Conservation (phyloP, 2,888 invertebrate genomes). For the Diadromus collaris region DNA sequence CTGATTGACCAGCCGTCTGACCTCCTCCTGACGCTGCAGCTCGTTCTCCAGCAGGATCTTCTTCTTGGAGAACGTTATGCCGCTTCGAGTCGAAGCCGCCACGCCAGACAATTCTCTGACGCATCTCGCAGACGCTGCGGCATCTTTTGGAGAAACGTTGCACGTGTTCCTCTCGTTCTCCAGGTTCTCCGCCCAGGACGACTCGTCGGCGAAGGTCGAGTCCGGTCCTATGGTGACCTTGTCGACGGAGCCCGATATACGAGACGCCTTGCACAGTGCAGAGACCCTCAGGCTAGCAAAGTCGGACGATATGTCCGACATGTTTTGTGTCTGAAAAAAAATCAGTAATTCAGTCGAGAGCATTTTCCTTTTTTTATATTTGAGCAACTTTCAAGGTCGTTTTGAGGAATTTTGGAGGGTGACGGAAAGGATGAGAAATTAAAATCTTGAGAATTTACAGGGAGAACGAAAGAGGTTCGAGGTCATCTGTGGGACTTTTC, state of each 20-base stretch:
- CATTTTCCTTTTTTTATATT: no score
- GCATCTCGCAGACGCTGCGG: slow-evolving; percentile 70
- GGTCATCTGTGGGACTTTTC: no score
- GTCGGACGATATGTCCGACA: slow-evolving; percentile 74
- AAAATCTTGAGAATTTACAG: no score
- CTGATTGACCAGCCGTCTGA: slow-evolving; percentile 76
- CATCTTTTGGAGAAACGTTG: slow-evolving; percentile 72
- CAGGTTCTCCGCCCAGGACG: slow-evolving; percentile 66
- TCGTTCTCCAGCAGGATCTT: slow-evolving; percentile 77
- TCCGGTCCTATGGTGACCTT: slow-evolving; percentile 82
- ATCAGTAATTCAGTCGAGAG: background rate
- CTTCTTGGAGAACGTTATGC: slow-evolving; percentile 73
- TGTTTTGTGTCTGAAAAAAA: slow-evolving; percentile 53
- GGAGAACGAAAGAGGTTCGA: no score
- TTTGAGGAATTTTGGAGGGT: no score
- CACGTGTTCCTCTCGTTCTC: slow-evolving; percentile 69
- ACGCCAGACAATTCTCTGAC: no score
- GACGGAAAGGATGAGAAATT: no score
- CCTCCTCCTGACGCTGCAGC: slow-evolving; percentile 73
- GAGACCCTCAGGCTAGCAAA: slow-evolving; percentile 83
- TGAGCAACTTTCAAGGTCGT: background rate
- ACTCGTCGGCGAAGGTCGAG: slow-evolving; percentile 68
- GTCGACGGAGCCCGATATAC: slow-evolving; percentile 81
- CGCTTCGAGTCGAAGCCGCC: slow-evolving; percentile 57
- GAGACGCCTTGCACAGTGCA: slow-evolving; percentile 83